These are phyloP conservation scores for Linnaemya vulpina DNA, from an alignment of 2,888 invertebrate genomes.

Conservation along the genomic window DNA sequence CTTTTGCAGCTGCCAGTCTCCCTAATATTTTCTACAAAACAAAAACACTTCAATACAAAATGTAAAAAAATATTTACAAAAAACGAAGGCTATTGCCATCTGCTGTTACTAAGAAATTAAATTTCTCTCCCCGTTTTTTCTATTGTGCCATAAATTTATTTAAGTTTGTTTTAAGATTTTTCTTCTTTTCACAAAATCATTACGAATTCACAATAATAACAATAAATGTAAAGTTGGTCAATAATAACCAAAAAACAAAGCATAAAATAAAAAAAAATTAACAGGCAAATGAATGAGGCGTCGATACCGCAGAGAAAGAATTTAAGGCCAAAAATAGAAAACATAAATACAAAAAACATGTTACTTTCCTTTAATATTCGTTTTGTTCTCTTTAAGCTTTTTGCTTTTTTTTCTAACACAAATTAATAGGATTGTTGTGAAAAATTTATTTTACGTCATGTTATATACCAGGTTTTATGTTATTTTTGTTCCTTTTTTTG, in stretches of 20 bases:
- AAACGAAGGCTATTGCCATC: slow-evolving; percentile 15
- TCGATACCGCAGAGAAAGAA: slow-evolving; percentile 7
- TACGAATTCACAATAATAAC: slow-evolving; percentile 57
- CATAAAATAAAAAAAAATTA: neutral
- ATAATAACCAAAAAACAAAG: slow-evolving; percentile 42
- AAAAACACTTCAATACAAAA: neutral
- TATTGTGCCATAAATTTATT: slow-evolving; percentile 19
- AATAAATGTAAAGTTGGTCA: slow-evolving; percentile 63
- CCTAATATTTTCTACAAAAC: neutral
- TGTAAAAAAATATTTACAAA: neutral
- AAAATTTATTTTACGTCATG: slow-evolving; percentile 27
- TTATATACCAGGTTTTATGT: too few species aligned
- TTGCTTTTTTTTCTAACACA: neutral
- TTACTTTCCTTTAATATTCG: slow-evolving; percentile 22
- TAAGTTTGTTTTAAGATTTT: neutral
- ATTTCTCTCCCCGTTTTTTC: neutral
- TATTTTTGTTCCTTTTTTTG: too few species aligned
- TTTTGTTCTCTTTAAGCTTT: slow-evolving; percentile 3
- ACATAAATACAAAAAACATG: neutral
- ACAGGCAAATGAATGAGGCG: neutral
- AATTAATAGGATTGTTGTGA: neutral
- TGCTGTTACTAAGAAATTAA: slow-evolving; percentile 24
- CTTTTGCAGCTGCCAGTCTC: too few species aligned
- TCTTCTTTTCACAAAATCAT: slow-evolving; percentile 15
- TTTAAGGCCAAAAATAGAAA: neutral